phyloP scores from a whole-genome alignment of 1,140 invertebrate species.

The Chironomus striatipennis region DNA sequence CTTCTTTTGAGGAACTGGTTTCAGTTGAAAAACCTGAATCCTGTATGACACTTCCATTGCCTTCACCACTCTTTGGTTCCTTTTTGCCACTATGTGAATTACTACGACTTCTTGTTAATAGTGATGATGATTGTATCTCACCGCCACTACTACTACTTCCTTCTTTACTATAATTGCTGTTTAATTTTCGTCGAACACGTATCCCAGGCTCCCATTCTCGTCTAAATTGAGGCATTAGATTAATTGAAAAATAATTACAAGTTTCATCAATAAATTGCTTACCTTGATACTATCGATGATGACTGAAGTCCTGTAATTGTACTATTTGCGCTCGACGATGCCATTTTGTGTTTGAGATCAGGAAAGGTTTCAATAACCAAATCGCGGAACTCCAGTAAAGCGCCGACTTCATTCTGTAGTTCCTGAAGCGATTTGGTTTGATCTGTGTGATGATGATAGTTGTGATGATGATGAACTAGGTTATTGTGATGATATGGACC shows the following conservation, averaged over 20 bases:
- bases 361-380: slow-evolving; percentile 86
- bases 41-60: slow-evolving; percentile 59
- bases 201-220: slow-evolving; percentile 70
- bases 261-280: slow-evolving; percentile 14
- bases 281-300: slow-evolving; percentile 37
- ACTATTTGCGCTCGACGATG: slow-evolving; percentile 41
- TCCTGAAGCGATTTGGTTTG: slow-evolving; percentile 48
- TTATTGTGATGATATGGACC: slow-evolving; percentile 28
- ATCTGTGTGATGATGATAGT: slow-evolving; percentile 30
- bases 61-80: slow-evolving; percentile 40
- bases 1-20: slow-evolving; percentile 66
- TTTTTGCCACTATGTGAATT: slow-evolving; percentile 53
- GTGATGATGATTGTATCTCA: slow-evolving; percentile 42
- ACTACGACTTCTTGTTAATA: slow-evolving; percentile 51
- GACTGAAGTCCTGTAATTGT: slow-evolving; percentile 34
- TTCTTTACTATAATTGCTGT: slow-evolving; percentile 32
- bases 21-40: slow-evolving; percentile 80
- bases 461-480: slow-evolving; percentile 30
- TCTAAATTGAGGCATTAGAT: slow-evolving; percentile 28
- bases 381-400: slow-evolving; percentile 78
- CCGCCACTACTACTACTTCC: slow-evolving; percentile 26
- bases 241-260: too few species aligned
- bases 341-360: slow-evolving; percentile 73
- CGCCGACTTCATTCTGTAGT: slow-evolving; percentile 83
- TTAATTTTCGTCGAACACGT: slow-evolving; percentile 59